Evolutionary conservation across 2,113 vertebrate species (phyloP), one percentile per base, ranked within the genome.

Genomic region (Antechinus stuartii): DNA sequence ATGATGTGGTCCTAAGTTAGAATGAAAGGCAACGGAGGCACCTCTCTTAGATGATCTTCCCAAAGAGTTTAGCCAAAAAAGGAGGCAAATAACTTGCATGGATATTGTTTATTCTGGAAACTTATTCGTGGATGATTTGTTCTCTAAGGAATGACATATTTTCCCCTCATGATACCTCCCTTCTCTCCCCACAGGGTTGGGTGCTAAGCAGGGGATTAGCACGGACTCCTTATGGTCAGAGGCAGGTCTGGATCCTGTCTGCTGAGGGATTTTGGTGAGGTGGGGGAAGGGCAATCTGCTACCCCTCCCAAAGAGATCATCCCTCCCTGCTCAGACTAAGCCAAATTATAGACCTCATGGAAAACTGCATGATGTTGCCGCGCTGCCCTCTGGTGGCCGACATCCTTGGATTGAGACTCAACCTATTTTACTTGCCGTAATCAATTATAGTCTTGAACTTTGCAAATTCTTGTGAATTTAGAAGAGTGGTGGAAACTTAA

Each of bases 331-430:
- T 42, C 61, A 23, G 92, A 56, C 55, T 24, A 68, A 7, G 61
- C 54, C 26, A 5, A 50, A 0, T 0, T 25, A 27, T 0, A 9
- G n/a, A 27, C 30, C 25, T 50, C 35, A 50, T 52, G n/a, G 22
- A 5, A 30, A 16, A n/a, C 54, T 5, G 30, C 10, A 7, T 68
- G 54, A 1, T 49, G 54, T 8, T 6, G 22, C 46, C 14, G 25
- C 0, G 0, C 0, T 10, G 84, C 0, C 56, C 56, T 56, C 53
- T 23, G 8, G 90, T 84, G 68, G 68, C 68, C n/a, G 42, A 8
- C n/a, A 8, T 42, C 68, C 68, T 23, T 22, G 68, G 16, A 9
- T 2, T 22, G 16, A 8, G 42, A 19, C 35, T 23, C 23, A 42
- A 22, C 42, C 68, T 22, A 68, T 3, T 35, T 35, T 12, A 16